Evolutionary conservation across 2,797 vertebrate genomes (phyloP).

Genomic region (Austrolebias charrua): DNA sequence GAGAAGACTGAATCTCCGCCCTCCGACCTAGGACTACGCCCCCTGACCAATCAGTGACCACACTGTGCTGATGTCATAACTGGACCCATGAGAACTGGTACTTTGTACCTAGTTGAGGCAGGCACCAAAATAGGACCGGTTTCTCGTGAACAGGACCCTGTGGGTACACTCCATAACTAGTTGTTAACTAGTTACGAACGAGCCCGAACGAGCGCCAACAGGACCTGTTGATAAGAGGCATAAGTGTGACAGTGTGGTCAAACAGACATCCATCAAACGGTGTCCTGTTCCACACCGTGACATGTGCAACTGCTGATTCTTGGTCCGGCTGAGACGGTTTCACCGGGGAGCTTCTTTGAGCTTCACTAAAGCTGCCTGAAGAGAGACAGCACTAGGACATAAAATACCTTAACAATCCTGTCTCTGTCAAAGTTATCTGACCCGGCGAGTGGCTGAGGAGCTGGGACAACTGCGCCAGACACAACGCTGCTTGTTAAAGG

Average conservation of each 20-base stretch:
- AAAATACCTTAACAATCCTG: constrained; percentile 58
- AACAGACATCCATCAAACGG: constrained; percentile 53
- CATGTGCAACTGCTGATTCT: constrained; percentile 41
- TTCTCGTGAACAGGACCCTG: no score
- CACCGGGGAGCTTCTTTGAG: constrained; percentile 34
- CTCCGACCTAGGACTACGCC: no score
- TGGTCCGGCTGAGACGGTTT: constrained; percentile 39
- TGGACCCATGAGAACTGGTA: no score
- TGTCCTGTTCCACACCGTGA: constrained; percentile 57
- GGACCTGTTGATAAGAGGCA: no score
- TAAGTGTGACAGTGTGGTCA: constrained; percentile 53
- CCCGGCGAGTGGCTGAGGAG: constrained; percentile 28
- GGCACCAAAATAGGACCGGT: no score
- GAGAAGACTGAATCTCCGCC: no score
- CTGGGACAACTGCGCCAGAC: constrained; percentile 30
- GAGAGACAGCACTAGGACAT: constrained; percentile 16
- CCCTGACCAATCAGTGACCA: no score
- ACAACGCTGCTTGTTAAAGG: constrained; percentile 23
- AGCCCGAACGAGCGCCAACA: no score
- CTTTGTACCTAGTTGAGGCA: no score
- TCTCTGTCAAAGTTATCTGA: constrained; percentile 63
- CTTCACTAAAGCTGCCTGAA: constrained; percentile 10
- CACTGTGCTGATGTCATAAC: no score
- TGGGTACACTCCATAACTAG: no score
- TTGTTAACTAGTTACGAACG: no score